Base-by-base conservation (phyloP, 2,888 invertebrate species). In the Diogma glabrata region DNA sequence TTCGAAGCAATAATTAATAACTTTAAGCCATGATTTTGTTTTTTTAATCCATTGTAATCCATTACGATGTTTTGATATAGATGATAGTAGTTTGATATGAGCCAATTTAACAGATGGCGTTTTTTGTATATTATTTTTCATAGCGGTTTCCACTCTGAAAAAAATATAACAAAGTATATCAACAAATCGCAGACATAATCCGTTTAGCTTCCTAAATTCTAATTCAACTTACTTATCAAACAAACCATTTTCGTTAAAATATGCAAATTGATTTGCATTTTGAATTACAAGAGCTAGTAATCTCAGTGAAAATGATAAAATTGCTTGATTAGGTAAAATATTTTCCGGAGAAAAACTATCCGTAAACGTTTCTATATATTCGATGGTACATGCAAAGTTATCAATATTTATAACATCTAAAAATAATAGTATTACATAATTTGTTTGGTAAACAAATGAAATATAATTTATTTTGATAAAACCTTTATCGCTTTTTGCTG, bases 1-100 rank as follows among this genome's bases (percentile, higher is more conserved):
- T 51, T 76, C 71, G 57, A 81, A 76, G 53, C 78, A 79, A 48
- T 79, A 75, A 52, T 72, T 72, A 4, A 85, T 66, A 23, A 84
- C 75, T 57, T 79, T 74, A 53, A 72, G 74, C 86, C 87, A 87
- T 12, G 74, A 65, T 14, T 75, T 78, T 53, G 70, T 72, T 52
- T 75, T 67, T n/a, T 78, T 69, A 4, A 87, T 68, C 79, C 82
- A 87, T 23, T 73, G 67, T 24, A 82, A 64, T 1, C 87, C 87
- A 3, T 78, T 72, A 54, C 72, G 71, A 60, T 87, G 84, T 33
- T 71, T 69, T 7, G 80, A 69, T 26, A 84, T 69, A 10, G 79
- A 70, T 10, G 74, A 63, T 16, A 84, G 72, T 54, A 85, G 72
- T 49, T 79, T 77, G 52, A 84, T 75, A 53, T 78, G 81, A 0